phyloP scores from a whole-genome alignment of 2,113 vertebrate genomes.

The Platanista minor region DNA sequence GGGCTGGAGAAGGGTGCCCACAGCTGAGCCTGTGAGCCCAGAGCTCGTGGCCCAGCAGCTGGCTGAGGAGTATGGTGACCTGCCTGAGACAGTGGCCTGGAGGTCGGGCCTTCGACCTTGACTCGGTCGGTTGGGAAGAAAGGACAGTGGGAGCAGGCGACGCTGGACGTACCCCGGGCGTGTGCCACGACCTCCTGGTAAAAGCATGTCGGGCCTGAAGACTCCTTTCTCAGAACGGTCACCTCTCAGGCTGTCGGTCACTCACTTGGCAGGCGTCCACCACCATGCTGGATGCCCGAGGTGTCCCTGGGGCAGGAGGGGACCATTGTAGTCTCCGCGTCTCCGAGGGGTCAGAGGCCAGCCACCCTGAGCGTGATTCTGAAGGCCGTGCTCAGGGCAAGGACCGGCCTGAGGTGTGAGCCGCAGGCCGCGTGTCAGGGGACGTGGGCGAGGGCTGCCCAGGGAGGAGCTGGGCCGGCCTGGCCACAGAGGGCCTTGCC shows the following conservation, averaged over 20 bases:
- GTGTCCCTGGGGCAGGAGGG: background rate
- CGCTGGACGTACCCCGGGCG: background rate
- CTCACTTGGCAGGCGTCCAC: background rate
- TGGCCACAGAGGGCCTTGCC: background rate
- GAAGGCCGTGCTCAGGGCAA: background rate
- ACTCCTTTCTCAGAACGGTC: background rate
- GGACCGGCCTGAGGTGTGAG: background rate
- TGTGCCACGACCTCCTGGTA: background rate
- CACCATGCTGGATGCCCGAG: background rate
- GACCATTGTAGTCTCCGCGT: rapidly evolving
- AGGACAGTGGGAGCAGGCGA: background rate
- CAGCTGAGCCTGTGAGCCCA: background rate
- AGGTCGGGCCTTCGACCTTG: background rate
- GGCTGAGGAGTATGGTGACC: rapidly evolving
- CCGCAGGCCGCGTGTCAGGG: rapidly evolving
- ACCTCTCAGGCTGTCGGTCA: background rate
- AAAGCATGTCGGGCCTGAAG: no score
- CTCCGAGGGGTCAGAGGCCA: background rate
- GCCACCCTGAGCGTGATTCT: background rate
- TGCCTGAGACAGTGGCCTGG: background rate
- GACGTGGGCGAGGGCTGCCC: rapidly evolving
- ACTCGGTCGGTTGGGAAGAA: background rate
- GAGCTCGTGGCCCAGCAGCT: background rate
- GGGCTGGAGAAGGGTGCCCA: background rate
- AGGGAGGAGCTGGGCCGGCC: background rate